Evolutionary conservation across 2,888 invertebrate species (phyloP).

Genomic region (Drosophila cracens): DNA sequence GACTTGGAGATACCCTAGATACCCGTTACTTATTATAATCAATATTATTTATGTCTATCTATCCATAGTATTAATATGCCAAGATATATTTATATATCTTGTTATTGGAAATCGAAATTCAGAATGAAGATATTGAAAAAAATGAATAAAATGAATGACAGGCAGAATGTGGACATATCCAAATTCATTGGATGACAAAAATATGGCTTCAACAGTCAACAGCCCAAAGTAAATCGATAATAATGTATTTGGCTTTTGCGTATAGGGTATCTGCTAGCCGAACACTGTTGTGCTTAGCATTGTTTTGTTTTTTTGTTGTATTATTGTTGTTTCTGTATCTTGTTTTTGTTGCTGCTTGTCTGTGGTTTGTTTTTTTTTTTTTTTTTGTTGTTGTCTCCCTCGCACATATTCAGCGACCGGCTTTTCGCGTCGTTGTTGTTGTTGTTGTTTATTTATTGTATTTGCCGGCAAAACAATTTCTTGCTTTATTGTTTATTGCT

Average conservation of each 20-base stretch:
- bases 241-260: neutral
- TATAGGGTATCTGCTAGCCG: slow-evolving; percentile 12
- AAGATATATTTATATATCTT: too few species aligned
- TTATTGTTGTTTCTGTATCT: neutral
- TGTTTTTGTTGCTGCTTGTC: slow-evolving; percentile 6
- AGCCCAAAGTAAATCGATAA: neutral
- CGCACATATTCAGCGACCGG: slow-evolving; percentile 35
- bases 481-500: slow-evolving; percentile 18
- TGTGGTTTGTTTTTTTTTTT: neutral
- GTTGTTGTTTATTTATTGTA: slow-evolving; percentile 26
- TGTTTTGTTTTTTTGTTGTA: slow-evolving; percentile 2
- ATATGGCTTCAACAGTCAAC: neutral
- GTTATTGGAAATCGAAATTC: neutral
- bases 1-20: neutral
- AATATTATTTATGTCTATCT: neutral
- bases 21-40: neutral
- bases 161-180: neutral
- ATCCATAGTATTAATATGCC: too few species aligned
- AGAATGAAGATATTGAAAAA: neutral
- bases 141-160: neutral
- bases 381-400: slow-evolving; percentile 9
- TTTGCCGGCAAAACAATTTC: slow-evolving; percentile 56
- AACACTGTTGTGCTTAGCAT: neutral
- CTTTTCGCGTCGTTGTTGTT: slow-evolving; percentile 15
- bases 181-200: neutral